Conservation (phyloP, 2,888 invertebrate species). For the Cantharis flavilabris region DNA sequence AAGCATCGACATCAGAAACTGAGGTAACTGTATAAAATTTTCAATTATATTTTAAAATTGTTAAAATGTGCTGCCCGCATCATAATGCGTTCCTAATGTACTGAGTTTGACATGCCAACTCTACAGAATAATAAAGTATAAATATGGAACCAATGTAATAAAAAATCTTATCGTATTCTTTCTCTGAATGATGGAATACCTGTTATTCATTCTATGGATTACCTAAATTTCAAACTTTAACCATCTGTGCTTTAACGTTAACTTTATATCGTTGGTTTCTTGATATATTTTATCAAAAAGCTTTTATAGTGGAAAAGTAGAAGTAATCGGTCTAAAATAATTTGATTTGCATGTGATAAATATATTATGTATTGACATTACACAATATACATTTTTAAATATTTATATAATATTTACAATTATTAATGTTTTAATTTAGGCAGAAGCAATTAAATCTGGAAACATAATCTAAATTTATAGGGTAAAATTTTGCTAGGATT, state of each 20-base stretch:
- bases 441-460: neutral
- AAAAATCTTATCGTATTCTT: neutral
- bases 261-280: neutral
- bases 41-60: too few relatives aligned
- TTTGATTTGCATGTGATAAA: neutral
- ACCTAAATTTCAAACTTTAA: neutral
- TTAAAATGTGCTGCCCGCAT: neutral
- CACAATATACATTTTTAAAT: neutral
- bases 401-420: neutral
- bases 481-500: neutral
- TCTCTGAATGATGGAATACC: neutral
- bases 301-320: neutral
- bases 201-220: neutral
- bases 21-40: too few relatives aligned
- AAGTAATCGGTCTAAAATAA: neutral
- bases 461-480: neutral
- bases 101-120: neutral
- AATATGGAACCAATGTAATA: neutral
- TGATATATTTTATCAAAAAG: neutral
- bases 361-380: too few relatives aligned
- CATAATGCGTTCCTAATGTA: neutral
- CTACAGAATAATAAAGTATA: neutral
- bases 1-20: too few relatives aligned
- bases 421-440: neutral
- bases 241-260: neutral